Percentiles rank a stretch among this genome's conserved stretches.
Conservation (phyloP, 2,797 vertebrate genomes). For the Tarsius wallacei region DNA sequence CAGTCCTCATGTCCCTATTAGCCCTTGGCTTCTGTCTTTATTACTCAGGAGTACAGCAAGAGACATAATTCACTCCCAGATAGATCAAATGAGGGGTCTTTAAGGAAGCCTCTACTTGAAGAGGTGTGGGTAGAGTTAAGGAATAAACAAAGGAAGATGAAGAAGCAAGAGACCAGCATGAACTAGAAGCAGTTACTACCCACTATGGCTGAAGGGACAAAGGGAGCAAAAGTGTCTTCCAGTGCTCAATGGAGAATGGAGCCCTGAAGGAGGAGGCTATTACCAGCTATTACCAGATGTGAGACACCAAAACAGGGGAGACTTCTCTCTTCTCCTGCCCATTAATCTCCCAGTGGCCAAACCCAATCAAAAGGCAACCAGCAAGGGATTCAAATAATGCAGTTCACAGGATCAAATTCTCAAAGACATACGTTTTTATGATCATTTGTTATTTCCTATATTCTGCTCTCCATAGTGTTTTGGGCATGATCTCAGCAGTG, state of each 20-base stretch:
- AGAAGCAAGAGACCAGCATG: neutral
- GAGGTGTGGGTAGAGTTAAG: neutral
- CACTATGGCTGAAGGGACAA: neutral
- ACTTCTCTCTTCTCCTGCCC: neutral
- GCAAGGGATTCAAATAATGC: neutral
- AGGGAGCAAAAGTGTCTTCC: neutral
- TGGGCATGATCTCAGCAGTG: neutral
- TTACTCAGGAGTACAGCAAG: neutral
- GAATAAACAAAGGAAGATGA: neutral
- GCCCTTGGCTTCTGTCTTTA: neutral
- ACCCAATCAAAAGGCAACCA: neutral
- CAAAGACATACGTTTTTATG: neutral
- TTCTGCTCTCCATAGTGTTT: neutral
- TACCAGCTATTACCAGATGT: neutral
- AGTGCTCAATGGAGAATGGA: neutral
- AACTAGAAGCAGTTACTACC: neutral
- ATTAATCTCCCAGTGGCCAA: neutral
- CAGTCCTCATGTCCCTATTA: neutral
- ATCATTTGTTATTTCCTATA: neutral
- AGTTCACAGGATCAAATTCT: neutral
- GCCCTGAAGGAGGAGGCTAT: neutral
- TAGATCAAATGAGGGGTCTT: constrained; percentile 7
- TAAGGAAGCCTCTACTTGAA: neutral
- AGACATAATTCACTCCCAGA: constrained; percentile 19
- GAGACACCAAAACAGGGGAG: neutral